A percentile compares a stretch with the other conserved stretches of the same genome.
phyloP scores from a whole-genome alignment of 2,113 vertebrate species.

The Elgaria multicarinata region DNA sequence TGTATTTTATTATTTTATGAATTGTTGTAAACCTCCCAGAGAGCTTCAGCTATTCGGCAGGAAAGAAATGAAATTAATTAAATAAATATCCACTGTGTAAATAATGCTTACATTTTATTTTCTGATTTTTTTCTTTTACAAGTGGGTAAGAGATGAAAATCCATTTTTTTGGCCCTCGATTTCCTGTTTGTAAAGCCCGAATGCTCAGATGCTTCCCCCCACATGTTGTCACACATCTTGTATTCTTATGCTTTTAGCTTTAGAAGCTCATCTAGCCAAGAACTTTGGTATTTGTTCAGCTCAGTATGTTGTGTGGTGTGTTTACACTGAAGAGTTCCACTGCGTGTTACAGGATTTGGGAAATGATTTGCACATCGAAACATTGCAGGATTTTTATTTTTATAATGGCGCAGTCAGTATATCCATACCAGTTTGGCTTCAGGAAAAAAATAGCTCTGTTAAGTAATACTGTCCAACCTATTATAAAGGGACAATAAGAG shows the following conservation, averaged over 20 bases:
- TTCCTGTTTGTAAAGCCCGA: background rate
- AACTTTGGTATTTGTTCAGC: constrained; percentile 17
- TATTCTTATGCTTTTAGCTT: background rate
- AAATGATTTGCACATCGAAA: background rate
- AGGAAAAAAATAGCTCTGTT: background rate
- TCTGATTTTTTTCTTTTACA: background rate
- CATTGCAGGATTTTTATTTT: background rate
- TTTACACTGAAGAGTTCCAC: background rate
- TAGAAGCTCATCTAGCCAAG: background rate
- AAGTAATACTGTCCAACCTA: background rate
- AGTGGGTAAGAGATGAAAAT: background rate
- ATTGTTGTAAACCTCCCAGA: too few relatives aligned
- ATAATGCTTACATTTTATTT: background rate
- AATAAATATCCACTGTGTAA: background rate
- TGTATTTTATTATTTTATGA: too few relatives aligned
- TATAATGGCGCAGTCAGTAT: background rate
- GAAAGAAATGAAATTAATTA: too few relatives aligned
- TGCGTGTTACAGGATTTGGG: background rate
- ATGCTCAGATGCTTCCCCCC: background rate
- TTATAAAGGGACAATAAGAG: background rate
- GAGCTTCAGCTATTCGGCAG: too few relatives aligned
- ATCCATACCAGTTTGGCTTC: constrained; percentile 5
- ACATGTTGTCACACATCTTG: background rate
- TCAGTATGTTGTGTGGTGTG: background rate
- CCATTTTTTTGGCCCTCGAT: background rate